Evolutionary conservation across 2,888 invertebrate species (phyloP).

Genomic region (Mongoloraphidia duomilia): DNA sequence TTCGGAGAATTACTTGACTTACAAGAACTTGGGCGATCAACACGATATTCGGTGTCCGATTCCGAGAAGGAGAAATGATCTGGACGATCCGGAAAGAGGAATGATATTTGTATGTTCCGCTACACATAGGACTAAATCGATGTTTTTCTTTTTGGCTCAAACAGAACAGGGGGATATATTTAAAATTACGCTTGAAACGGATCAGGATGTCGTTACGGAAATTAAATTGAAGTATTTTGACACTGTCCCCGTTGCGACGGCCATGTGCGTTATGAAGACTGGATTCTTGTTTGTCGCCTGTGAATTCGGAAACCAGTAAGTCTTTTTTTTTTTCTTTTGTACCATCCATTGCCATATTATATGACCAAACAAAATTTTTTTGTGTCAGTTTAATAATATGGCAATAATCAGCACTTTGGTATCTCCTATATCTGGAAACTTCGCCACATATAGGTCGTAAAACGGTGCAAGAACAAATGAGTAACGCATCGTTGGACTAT

Average conservation of each 20-base stretch:
- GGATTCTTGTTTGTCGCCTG: constrained; percentile 97
- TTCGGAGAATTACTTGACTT: constrained; percentile 97
- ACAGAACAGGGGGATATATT: constrained; percentile 97
- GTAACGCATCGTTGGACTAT: too few relatives aligned
- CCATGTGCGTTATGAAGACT: constrained; percentile 96
- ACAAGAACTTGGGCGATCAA: constrained; percentile 98
- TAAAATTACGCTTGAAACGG: constrained; percentile 92
- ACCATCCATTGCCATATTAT: too few relatives aligned
- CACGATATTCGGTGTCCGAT: constrained; percentile 98
- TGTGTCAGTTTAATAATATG: too few relatives aligned
- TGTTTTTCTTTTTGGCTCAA: constrained; percentile 99
- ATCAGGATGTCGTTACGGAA: constrained; percentile 96
- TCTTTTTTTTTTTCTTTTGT: constrained; percentile 28
- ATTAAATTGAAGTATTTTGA: constrained; percentile 99
- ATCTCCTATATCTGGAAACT: constrained; percentile 8
- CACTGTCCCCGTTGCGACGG: constrained; percentile 90
- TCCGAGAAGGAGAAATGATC: constrained; percentile 88
- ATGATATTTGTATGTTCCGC: constrained; percentile 99
- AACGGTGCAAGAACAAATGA: too few relatives aligned
- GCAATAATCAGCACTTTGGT: constrained; percentile 9
- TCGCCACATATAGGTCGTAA: too few relatives aligned
- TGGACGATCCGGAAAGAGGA: constrained; percentile 97
- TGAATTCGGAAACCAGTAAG: constrained; percentile 99
- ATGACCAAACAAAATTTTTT: too few relatives aligned
- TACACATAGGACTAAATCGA: constrained; percentile 97